A percentile compares a stretch with the other conserved stretches of the same genome.
phyloP scores from a whole-genome alignment of 2,888 invertebrate species.

The Eilema griseolum region DNA sequence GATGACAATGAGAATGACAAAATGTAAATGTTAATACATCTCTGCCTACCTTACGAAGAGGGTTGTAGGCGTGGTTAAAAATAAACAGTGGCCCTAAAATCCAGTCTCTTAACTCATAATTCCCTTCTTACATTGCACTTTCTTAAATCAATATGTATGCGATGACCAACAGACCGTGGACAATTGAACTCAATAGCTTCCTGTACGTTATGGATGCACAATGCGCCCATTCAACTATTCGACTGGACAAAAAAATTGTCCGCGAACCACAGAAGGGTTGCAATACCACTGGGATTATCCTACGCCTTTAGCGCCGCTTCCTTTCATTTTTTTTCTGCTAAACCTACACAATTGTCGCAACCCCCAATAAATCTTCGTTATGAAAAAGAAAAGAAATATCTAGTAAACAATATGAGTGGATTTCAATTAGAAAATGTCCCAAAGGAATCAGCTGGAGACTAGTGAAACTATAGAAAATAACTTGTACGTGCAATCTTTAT shows the following conservation, averaged over 20 bases:
- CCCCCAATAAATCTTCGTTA: slow-evolving; percentile 53
- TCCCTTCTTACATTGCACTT: slow-evolving; percentile 55
- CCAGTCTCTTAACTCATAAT: slow-evolving; percentile 28
- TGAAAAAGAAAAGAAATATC: slow-evolving; percentile 29
- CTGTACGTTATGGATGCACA: slow-evolving; percentile 74
- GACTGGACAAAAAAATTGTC: slow-evolving; percentile 63
- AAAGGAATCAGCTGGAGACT: slow-evolving; percentile 19
- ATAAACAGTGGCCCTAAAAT: slow-evolving; percentile 27
- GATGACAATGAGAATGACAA: neutral
- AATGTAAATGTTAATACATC: neutral
- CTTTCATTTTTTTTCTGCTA: slow-evolving; percentile 47
- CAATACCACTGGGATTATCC: slow-evolving; percentile 74
- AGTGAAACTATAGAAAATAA: slow-evolving; percentile 5
- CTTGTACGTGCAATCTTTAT: neutral
- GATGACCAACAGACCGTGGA: slow-evolving; percentile 68
- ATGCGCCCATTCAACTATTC: slow-evolving; percentile 72
- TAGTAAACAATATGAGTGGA: slow-evolving; percentile 32
- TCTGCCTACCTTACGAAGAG: no score
- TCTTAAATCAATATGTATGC: slow-evolving; percentile 64
- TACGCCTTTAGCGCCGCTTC: slow-evolving; percentile 75
- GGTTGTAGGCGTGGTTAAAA: neutral
- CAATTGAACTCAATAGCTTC: slow-evolving; percentile 79
- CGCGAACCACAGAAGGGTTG: slow-evolving; percentile 66
- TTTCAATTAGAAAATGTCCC: slow-evolving; percentile 28
- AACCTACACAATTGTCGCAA: slow-evolving; percentile 58